phyloP scores from a whole-genome alignment of 2,888 invertebrate species.

The Tenthredo distinguenda region DNA sequence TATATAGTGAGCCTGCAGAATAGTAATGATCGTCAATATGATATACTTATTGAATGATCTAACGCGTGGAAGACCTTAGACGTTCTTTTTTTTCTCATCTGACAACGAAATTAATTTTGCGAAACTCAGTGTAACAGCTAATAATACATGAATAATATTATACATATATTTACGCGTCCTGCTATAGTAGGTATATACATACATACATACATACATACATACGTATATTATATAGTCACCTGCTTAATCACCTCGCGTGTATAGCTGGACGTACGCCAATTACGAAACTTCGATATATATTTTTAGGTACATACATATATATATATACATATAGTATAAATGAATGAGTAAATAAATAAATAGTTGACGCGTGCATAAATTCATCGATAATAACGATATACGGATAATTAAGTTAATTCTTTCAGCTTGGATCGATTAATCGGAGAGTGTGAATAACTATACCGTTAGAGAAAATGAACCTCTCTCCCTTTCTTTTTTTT shows the following conservation, averaged over 20 bases:
- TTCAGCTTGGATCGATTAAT: neutral
- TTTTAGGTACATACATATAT: neutral
- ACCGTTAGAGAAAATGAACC: neutral
- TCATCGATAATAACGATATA: neutral
- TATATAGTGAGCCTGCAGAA: neutral
- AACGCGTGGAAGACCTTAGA: neutral
- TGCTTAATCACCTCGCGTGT: conserved; percentile 11
- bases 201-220: neutral
- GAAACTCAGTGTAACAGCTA: neutral
- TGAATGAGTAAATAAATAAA: neutral
- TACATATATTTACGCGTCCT: neutral
- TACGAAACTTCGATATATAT: conserved; percentile 7
- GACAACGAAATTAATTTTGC: neutral
- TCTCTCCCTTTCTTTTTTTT: neutral
- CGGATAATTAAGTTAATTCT: neutral
- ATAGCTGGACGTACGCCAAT: neutral
- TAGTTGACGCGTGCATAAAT: neutral
- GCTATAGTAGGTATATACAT: neutral
- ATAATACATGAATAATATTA: neutral
- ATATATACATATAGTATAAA: neutral
- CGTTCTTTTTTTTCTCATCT: neutral
- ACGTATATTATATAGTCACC: neutral
- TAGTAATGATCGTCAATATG: neutral
- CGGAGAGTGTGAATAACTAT: neutral
- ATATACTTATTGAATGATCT: neutral